These are phyloP conservation scores for Calosoma granatense DNA, from an alignment of 1,140 invertebrate genomes.

Conservation along the genomic window DNA sequence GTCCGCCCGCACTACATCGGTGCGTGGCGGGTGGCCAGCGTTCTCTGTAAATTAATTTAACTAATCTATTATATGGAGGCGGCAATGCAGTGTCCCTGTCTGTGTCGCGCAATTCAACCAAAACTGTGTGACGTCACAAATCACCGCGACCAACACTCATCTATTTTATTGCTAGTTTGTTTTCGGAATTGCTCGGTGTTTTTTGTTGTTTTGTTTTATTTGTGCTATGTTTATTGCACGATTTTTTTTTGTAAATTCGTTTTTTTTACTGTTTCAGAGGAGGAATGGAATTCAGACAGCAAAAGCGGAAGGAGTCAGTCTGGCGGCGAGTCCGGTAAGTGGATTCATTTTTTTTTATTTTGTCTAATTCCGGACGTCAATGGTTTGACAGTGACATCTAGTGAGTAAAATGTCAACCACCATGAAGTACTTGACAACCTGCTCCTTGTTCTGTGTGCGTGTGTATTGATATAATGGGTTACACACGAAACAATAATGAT, in stretches of 20 bases:
- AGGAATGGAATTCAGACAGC: slow-evolving; percentile 38
- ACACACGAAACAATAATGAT: neutral
- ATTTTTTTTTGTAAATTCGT: neutral
- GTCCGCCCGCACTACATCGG: too few relatives aligned
- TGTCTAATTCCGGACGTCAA: neutral
- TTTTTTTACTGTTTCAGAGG: slow-evolving; percentile 33
- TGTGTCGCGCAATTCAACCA: too few relatives aligned
- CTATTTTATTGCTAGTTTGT: too few relatives aligned
- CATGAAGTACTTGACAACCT: neutral
- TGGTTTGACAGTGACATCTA: neutral
- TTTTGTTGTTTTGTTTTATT: neutral
- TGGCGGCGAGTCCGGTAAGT: slow-evolving; percentile 35
- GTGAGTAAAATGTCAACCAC: neutral
- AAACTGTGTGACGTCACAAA: too few relatives aligned
- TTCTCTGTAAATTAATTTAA: neutral
- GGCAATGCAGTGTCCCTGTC: too few relatives aligned
- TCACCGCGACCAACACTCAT: too few relatives aligned
- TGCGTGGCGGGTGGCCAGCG: neutral
- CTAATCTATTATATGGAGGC: neutral
- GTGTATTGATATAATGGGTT: neutral
- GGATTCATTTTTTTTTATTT: slow-evolving; percentile 1
- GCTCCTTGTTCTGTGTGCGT: neutral
- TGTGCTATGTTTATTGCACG: neutral
- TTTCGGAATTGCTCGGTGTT: too few relatives aligned
- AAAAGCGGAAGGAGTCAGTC: slow-evolving; percentile 31